Evolutionary conservation across 1,140 invertebrate genomes (phyloP).

Genomic region (Formica exsecta): DNA sequence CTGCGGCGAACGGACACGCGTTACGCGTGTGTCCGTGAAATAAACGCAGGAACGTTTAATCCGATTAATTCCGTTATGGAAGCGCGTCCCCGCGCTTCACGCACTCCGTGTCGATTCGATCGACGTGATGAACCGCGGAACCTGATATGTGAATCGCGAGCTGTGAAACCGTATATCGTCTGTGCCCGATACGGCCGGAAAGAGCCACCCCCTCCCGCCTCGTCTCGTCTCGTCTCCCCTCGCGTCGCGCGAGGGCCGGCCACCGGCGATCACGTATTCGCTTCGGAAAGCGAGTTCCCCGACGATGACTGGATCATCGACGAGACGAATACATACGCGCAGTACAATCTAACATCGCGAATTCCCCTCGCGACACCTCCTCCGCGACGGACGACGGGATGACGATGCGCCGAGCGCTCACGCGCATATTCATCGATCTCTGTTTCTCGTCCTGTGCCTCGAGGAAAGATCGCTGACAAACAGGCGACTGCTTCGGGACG

Average conservation of each 20-base stretch:
- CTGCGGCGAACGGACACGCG: too few species aligned
- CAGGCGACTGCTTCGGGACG: background rate
- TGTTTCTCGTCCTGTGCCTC: background rate
- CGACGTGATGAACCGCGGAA: constrained; percentile 51
- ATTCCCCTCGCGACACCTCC: constrained; percentile 25
- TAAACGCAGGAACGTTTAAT: too few species aligned
- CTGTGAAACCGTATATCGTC: constrained; percentile 58
- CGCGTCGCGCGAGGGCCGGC: background rate
- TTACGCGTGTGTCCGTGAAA: too few species aligned
- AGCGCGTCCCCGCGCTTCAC: background rate
- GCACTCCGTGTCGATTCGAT: constrained; percentile 25
- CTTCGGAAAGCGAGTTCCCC: constrained; percentile 45
- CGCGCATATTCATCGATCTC: constrained; percentile 57
- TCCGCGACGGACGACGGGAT: constrained; percentile 16
- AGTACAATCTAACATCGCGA: background rate
- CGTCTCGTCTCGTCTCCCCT: too few species aligned
- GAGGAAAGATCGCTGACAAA: constrained; percentile 46
- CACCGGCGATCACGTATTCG: constrained; percentile 9
- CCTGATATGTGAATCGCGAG: constrained; percentile 56
- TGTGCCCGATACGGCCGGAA: constrained; percentile 25
- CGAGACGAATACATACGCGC: background rate
- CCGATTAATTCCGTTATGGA: background rate
- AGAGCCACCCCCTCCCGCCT: background rate
- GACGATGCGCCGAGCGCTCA: constrained; percentile 52
- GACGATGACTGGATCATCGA: constrained; percentile 55